Conservation (phyloP, 1,140 invertebrate genomes). For the Contarinia nasturtii region DNA sequence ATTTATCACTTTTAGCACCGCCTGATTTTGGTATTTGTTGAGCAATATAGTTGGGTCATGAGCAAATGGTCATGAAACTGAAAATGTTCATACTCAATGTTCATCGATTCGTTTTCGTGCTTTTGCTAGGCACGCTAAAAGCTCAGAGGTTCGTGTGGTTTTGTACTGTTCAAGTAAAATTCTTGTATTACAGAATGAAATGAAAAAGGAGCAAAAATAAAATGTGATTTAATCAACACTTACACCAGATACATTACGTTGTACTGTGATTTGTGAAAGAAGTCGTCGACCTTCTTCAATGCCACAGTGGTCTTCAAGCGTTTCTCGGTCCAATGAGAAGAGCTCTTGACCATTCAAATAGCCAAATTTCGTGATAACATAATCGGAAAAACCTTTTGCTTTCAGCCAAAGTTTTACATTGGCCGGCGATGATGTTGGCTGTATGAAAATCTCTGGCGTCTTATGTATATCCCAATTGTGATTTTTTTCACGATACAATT, state of each 20-base stretch:
- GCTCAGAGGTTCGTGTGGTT: constrained; percentile 41
- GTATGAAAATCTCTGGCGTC: constrained; percentile 52
- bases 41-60: too few species aligned
- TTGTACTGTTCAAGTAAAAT: constrained; percentile 36
- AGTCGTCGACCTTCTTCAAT: constrained; percentile 48
- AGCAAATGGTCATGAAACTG: too few species aligned
- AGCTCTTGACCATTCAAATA: constrained; percentile 47
- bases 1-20: too few species aligned
- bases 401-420: constrained; percentile 60
- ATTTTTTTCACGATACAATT: constrained; percentile 34
- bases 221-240: constrained; percentile 12
- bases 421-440: constrained; percentile 33
- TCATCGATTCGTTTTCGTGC: constrained; percentile 37
- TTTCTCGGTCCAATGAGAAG: constrained; percentile 38
- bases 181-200: neutral
- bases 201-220: neutral
- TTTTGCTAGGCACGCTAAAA: constrained; percentile 41
- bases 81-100: neutral
- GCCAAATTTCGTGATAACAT: constrained; percentile 38
- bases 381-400: constrained; percentile 50
- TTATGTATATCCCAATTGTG: constrained; percentile 39
- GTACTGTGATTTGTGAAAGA: constrained; percentile 52
- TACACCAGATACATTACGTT: constrained; percentile 58
- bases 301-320: constrained; percentile 49
- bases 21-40: too few species aligned